phyloP scores from a whole-genome alignment of 2,113 vertebrate genomes.

The Takifugu flavidus region DNA sequence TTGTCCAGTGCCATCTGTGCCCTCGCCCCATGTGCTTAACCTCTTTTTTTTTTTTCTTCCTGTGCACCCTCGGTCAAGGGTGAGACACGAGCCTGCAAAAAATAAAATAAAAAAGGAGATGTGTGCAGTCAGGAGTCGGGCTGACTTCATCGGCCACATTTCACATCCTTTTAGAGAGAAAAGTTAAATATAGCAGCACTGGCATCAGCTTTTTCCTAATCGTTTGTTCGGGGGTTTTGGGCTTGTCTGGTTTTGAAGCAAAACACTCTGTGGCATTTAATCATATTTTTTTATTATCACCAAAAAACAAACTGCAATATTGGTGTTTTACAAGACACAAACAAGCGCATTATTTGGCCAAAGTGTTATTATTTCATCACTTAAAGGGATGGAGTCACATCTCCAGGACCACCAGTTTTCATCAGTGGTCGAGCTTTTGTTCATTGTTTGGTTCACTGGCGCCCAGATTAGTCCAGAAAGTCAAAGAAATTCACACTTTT shows the following conservation, averaged over 20 bases:
- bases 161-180: conserved; percentile 59
- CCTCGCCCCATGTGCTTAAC: conserved; percentile 55
- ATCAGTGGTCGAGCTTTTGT: conserved; percentile 33
- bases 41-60: conserved; percentile 51
- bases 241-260: conserved; percentile 37
- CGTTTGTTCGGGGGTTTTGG: conserved; percentile 46
- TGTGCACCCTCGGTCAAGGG: conserved; percentile 34
- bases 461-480: neutral
- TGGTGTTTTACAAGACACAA: neutral
- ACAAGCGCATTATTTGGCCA: neutral
- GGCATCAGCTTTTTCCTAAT: conserved; percentile 59
- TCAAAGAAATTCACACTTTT: neutral
- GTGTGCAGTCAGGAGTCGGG: conserved; percentile 49
- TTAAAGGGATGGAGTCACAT: conserved; percentile 36
- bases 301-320: neutral
- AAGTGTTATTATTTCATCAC: conserved; percentile 3
- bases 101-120: conserved; percentile 48
- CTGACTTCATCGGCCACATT: conserved; percentile 48
- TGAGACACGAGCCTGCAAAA: conserved; percentile 49
- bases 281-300: neutral
- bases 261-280: conserved; percentile 24
- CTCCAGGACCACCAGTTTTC: conserved; percentile 32
- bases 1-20: conserved; percentile 67
- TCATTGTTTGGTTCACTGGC: conserved; percentile 31
- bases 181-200: conserved; percentile 60